A percentile compares a stretch with the other conserved stretches of the same genome.
These are phyloP conservation scores for Spondyliosoma cantharus DNA, from an alignment of 2,797 vertebrate genomes.

Conservation along the genomic window DNA sequence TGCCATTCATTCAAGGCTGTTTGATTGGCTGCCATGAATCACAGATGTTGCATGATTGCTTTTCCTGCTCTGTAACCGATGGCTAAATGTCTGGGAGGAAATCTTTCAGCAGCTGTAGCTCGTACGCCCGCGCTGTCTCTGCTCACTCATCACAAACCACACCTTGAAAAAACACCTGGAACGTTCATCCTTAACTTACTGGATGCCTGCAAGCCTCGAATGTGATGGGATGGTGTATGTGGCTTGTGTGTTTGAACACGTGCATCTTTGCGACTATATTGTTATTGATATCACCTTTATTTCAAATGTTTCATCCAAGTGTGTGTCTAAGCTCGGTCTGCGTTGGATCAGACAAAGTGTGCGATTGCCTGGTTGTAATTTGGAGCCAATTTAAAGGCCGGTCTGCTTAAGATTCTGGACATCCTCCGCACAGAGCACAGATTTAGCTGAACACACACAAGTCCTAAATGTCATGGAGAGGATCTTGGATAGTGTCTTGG, in stretches of 20 bases:
- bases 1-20: neutral
- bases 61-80: neutral
- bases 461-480: neutral
- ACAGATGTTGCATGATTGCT: neutral
- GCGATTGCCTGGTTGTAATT: neutral
- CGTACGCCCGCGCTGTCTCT: neutral
- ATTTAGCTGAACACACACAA: neutral
- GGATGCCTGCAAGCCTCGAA: neutral
- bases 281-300: neutral
- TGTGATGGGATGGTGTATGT: neutral
- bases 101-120: conserved; percentile 4
- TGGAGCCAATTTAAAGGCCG: conserved; percentile 3
- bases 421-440: neutral
- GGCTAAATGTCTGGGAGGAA: neutral
- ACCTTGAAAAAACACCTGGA: neutral
- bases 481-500: neutral
- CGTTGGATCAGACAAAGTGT: neutral
- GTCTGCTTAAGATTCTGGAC: neutral
- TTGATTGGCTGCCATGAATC: conserved; percentile 9
- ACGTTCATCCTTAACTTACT: neutral
- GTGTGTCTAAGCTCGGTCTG: neutral
- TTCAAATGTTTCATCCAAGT: neutral
- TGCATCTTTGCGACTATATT: neutral
- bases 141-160: conserved; percentile 1
- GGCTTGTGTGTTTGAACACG: neutral